A percentile compares a stretch with the other conserved stretches of the same genome.
Conservation (phyloP, 2,888 invertebrate genomes). For the Hypomecis atomaria region DNA sequence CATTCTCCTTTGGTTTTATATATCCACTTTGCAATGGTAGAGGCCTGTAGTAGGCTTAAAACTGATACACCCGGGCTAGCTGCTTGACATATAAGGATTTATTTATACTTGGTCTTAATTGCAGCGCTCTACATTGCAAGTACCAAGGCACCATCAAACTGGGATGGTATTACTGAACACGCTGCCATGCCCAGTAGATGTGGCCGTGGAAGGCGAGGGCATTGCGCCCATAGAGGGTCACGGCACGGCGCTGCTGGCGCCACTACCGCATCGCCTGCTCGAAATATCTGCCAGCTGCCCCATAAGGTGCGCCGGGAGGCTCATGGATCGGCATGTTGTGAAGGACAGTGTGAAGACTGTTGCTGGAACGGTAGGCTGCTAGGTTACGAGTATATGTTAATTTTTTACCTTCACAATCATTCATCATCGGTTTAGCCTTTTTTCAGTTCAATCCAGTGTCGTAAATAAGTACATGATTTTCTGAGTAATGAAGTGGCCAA, state of each 20-base stretch:
- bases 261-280: slow-evolving; percentile 60
- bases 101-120: background rate
- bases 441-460: no score
- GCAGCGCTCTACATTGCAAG: slow-evolving; percentile 75
- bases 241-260: slow-evolving; percentile 72
- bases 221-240: slow-evolving; percentile 63
- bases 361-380: slow-evolving; percentile 60
- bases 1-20: no score
- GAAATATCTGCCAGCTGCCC: slow-evolving; percentile 57
- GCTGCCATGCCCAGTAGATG: slow-evolving; percentile 83
- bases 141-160: slow-evolving; percentile 69
- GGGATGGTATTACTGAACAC: slow-evolving; percentile 87
- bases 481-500: no score
- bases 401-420: no score
- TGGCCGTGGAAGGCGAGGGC: slow-evolving; percentile 64
- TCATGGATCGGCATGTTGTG: slow-evolving; percentile 58
- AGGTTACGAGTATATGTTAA: no score
- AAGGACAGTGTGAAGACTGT: slow-evolving; percentile 60
- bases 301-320: slow-evolving; percentile 65
- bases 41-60: no score
- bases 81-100: no score
- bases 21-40: no score
- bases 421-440: no score
- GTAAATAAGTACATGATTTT: no score
- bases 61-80: no score